These are phyloP conservation scores for Tipula confusa DNA, from an alignment of 2,888 invertebrate genomes.

Conservation along the genomic window DNA sequence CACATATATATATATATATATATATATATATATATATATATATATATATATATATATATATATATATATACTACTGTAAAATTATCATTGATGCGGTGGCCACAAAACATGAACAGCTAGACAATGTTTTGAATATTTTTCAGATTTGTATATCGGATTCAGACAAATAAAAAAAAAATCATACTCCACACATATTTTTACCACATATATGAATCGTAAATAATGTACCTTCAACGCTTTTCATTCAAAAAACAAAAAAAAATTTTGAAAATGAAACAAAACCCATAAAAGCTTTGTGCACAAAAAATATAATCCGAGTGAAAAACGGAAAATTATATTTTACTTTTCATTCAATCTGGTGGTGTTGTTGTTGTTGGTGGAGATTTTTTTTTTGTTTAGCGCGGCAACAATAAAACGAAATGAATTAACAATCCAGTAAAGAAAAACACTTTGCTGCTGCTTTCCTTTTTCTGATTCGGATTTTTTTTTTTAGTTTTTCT, in stretches of 20 bases:
- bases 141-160: neutral
- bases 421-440: conserved; percentile 25
- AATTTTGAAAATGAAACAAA: neutral
- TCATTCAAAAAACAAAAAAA: neutral
- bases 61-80: neutral
- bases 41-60: too few relatives aligned
- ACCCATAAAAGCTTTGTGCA: neutral
- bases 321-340: conserved; percentile 15
- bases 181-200: neutral
- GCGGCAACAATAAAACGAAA: conserved; percentile 20
- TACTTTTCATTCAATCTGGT: neutral
- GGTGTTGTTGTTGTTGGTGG: neutral
- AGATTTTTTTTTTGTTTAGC: neutral
- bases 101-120: neutral
- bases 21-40: too few relatives aligned
- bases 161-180: neutral
- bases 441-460: conserved; percentile 8
- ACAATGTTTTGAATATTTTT: neutral
- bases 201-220: neutral
- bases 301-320: conserved; percentile 21
- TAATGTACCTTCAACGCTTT: conserved; percentile 12
- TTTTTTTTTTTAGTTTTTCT: neutral
- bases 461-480: neutral
- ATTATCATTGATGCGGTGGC: neutral
- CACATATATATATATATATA: too few relatives aligned